Conservation (phyloP, 2,888 invertebrate species). For the Antheraea yamamai region DNA sequence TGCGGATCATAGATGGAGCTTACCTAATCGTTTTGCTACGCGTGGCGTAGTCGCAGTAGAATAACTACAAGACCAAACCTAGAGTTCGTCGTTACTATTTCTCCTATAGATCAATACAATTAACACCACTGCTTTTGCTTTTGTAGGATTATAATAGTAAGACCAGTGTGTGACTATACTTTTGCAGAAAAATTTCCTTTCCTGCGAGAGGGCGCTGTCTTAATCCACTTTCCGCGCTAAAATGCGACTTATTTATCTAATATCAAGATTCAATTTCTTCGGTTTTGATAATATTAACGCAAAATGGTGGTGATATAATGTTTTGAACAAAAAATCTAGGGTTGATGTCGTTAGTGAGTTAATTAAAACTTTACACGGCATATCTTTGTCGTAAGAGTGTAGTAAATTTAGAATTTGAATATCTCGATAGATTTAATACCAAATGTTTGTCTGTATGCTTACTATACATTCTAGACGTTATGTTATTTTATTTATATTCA, state of each 20-base stretch:
- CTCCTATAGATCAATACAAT: too few species aligned
- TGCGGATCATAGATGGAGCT: neutral
- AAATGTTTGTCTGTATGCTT: neutral
- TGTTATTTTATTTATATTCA: neutral
- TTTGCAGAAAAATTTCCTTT: neutral
- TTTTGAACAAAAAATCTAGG: neutral
- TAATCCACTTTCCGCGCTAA: neutral
- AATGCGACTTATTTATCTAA: neutral
- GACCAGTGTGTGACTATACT: neutral
- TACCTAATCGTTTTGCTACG: slow-evolving; percentile 15
- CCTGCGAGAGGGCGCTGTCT: neutral
- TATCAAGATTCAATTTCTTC: neutral
- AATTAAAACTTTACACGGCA: neutral
- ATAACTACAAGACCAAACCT: neutral
- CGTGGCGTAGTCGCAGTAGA: slow-evolving; percentile 13
- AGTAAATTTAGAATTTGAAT: neutral
- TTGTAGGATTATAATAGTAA: neutral
- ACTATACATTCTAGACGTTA: neutral
- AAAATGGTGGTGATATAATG: neutral
- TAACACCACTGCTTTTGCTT: too few species aligned
- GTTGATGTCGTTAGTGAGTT: too few species aligned
- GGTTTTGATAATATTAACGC: neutral
- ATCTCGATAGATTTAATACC: neutral
- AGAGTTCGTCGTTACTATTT: neutral
- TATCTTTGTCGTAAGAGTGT: neutral